Evolutionary conservation across 92 coral and sea anemone genomes (phyloP), one percentile per base, ranked within the genome.

Genomic region (Epizoanthus scotinus): DNA sequence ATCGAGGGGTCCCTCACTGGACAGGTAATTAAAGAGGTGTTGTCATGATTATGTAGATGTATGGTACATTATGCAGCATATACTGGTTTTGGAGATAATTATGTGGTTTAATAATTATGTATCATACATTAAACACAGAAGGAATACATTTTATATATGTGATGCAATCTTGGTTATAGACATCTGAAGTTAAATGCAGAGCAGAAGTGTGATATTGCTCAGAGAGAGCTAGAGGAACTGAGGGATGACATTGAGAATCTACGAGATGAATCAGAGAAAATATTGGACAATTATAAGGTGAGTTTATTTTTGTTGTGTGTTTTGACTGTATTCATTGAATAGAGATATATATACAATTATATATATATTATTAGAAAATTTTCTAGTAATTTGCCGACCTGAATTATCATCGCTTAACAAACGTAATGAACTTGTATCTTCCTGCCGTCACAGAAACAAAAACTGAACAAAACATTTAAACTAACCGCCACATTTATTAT

Each of bases 181-280:
- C 97, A 96, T 72, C 82, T 96, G 67, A 96, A 96, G 84, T 85
- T 96, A 42, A 89, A 78, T 60, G 99, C 99, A 27, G 99, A 96
- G 81, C 99, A 96, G 77, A 96, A 96, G 71, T 96, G 99, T 91
- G 99, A 96, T 78, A 96, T 96, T 83, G 99, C 99, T 17, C 99
- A 91, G 82, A 71, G 99, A 62, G 99, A 96, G 78, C 90, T 96
- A 26, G 99, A 96, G 59, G 99, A 96, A 86, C 84, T 96, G 14
- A 84, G 97, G 82, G 99, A 96, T 72, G 99, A 96, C 26, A 96
- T 96, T 62, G 97, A 96, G 52, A 93, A 96, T 53, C 88, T 93
- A 18, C 85, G 87, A 58, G 99, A 96, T 84, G 99, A 93, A 60
- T 96, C 99, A 13, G 99, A 96, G 73, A 89, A 94, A 85, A 91